Conservation (phyloP, 2,113 vertebrate species). For the Zosterops lateralis region DNA sequence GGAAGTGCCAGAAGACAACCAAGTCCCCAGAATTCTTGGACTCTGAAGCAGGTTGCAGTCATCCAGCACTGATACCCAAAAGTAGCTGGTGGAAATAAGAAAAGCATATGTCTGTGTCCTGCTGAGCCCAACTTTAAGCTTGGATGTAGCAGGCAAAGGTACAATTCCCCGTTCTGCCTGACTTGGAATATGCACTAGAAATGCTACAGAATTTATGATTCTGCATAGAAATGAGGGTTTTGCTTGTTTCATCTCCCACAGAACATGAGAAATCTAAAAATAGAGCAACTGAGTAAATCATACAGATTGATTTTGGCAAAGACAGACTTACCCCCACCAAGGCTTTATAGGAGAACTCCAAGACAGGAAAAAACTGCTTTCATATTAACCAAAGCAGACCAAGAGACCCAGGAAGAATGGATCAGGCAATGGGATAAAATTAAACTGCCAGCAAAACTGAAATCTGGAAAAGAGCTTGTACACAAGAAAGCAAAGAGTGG, state of each 20-base stretch:
- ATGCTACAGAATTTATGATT: constrained; percentile 30
- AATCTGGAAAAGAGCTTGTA: not conserved
- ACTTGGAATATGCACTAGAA: constrained; percentile 22
- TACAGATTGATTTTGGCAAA: constrained; percentile 38
- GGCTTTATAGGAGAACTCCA: not conserved
- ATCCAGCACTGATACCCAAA: not conserved
- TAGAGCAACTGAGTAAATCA: not conserved
- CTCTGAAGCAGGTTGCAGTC: not conserved
- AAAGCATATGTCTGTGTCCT: not conserved
- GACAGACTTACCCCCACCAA: not conserved
- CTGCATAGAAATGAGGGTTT: constrained; percentile 34
- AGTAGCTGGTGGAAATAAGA: not conserved
- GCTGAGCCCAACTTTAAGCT: not conserved
- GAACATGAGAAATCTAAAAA: constrained; percentile 39
- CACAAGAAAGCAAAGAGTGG: not conserved
- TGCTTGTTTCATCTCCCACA: constrained; percentile 38
- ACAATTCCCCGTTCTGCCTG: not conserved
- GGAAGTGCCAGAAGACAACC: not conserved
- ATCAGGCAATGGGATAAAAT: not conserved
- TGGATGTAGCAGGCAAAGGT: not conserved
- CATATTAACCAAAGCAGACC: not conserved
- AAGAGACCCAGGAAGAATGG: not conserved
- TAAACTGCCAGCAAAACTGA: not conserved
- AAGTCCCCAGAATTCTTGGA: not conserved
- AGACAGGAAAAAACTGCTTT: not conserved